These are phyloP conservation scores for Coccyzus lansbergi DNA, from an alignment of 2,797 vertebrate genomes.

Conservation along the genomic window DNA sequence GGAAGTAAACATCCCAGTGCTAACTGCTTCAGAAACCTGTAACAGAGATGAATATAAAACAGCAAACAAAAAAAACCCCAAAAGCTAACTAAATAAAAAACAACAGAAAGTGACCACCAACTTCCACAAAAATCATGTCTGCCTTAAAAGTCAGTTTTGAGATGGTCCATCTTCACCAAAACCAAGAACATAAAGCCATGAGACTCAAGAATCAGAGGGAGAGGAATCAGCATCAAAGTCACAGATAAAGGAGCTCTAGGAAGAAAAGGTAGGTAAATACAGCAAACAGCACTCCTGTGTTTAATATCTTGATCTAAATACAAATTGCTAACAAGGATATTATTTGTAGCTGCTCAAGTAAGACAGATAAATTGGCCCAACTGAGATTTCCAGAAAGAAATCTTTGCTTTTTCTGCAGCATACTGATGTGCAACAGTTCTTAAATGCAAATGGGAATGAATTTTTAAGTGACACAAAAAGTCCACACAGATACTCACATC, in stretches of 20 bases:
- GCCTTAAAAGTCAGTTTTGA: not conserved
- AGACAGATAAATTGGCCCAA: not conserved
- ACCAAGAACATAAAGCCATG: not conserved
- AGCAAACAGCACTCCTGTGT: not conserved
- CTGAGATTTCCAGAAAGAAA: not conserved
- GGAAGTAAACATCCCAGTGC: not conserved
- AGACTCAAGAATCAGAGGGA: not conserved
- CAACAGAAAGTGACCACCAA: not conserved
- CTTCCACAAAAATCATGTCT: not conserved
- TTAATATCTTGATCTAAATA: not conserved
- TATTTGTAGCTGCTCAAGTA: not conserved
- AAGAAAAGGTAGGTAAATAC: not conserved
- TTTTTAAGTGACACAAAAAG: not conserved
- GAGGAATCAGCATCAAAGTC: not conserved
- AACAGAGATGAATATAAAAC: not conserved
- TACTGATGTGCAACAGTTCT: not conserved
- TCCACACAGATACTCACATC: not conserved
- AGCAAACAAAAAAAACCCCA: not conserved
- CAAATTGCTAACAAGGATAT: not conserved
- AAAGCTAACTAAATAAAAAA: not conserved
- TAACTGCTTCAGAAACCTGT: not conserved
- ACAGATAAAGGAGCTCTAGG: not conserved
- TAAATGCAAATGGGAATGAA: too few relatives aligned
- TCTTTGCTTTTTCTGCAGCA: not conserved
- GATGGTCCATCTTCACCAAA: not conserved